Conservation (phyloP, 2,888 invertebrate genomes). For the Perizoma affinitatum region DNA sequence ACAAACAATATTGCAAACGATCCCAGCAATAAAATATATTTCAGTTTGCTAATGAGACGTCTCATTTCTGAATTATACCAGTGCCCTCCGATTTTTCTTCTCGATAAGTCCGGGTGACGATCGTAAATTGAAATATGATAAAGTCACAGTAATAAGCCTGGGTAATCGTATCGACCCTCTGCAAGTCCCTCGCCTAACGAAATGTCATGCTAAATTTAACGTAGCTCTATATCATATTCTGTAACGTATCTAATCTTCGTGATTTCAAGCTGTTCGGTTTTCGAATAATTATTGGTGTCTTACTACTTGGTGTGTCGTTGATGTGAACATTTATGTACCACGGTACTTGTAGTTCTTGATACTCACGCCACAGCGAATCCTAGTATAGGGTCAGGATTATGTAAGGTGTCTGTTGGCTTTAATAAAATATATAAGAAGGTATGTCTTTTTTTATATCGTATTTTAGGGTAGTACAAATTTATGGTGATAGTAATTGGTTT, state of each 20-base stretch:
- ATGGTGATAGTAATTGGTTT: too few relatives aligned
- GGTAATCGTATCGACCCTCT: conserved; percentile 73
- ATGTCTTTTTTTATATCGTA: too few relatives aligned
- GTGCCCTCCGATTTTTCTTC: conserved; percentile 78
- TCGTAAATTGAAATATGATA: conserved; percentile 85
- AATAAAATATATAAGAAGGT: too few relatives aligned
- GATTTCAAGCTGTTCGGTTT: conserved; percentile 11
- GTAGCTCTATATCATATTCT: conserved; percentile 32
- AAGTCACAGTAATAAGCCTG: conserved; percentile 78
- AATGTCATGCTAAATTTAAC: conserved; percentile 46
- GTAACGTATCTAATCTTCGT: conserved; percentile 33
- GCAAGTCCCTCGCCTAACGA: conserved; percentile 55
- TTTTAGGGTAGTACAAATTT: too few relatives aligned
- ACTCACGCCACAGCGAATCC: too few relatives aligned
- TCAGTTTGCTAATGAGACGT: conserved; percentile 69
- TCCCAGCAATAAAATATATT: conserved; percentile 25
- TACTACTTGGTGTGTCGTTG: background rate
- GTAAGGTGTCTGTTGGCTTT: too few relatives aligned
- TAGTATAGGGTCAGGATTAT: too few relatives aligned
- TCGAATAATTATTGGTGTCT: background rate
- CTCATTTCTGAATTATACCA: conserved; percentile 78
- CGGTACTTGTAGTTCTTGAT: background rate
- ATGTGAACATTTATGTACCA: background rate
- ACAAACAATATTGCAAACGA: conserved; percentile 16
- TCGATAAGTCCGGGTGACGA: conserved; percentile 79